Conservation (phyloP, 2,888 invertebrate species). For the Villa cingulata region DNA sequence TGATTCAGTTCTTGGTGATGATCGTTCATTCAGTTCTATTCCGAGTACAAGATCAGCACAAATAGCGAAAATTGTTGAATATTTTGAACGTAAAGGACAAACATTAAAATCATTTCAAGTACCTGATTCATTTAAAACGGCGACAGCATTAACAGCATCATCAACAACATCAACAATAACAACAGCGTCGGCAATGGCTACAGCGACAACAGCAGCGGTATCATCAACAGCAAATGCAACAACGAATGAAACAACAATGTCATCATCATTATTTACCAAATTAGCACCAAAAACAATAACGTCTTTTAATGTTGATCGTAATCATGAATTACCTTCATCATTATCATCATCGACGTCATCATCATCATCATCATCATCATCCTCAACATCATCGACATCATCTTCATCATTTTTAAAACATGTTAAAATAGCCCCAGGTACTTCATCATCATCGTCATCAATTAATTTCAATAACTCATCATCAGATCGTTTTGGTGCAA, state of each 20-base stretch:
- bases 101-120: constrained; percentile 39
- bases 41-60: constrained; percentile 46
- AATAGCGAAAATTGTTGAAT: constrained; percentile 75
- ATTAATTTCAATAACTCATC: too few species aligned
- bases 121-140: constrained; percentile 24
- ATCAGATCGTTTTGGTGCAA: constrained; percentile 9
- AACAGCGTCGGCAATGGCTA: constrained; percentile 3
- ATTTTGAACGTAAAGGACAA: constrained; percentile 67
- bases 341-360: constrained; percentile 16
- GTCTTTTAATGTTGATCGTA: not conserved
- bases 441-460: constrained; percentile 6
- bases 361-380: constrained; percentile 14
- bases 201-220: constrained; percentile 3
- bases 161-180: constrained; percentile 1
- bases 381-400: constrained; percentile 16
- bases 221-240: not conserved
- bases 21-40: constrained; percentile 44
- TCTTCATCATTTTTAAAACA: constrained; percentile 6
- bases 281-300: not conserved
- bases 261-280: not conserved
- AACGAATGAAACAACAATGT: not conserved
- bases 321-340: not conserved
- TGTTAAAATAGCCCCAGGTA: constrained; percentile 15
- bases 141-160: constrained; percentile 16
- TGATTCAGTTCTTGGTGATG: constrained; percentile 57